These are phyloP conservation scores for Tringa solitaria DNA, from an alignment of 2,113 vertebrate genomes.

Conservation along the genomic window DNA sequence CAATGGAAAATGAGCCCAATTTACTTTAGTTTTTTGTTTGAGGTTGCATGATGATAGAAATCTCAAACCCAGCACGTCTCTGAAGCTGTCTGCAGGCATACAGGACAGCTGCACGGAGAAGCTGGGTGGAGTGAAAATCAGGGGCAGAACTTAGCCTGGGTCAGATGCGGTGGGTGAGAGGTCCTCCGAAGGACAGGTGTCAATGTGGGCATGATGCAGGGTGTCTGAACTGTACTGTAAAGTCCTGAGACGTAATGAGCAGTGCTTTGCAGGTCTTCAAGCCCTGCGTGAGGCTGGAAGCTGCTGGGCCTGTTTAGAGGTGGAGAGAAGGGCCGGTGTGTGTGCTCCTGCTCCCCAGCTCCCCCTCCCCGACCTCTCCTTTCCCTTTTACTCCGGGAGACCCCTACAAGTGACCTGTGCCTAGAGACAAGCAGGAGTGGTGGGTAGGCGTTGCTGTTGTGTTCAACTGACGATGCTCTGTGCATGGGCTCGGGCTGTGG, in stretches of 20 bases:
- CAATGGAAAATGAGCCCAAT: background rate
- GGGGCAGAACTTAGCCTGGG: background rate
- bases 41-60: background rate
- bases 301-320: background rate
- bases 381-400: background rate
- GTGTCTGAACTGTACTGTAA: background rate
- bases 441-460: background rate
- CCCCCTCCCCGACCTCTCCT: background rate
- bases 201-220: background rate
- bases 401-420: conserved; percentile 28
- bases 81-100: background rate
- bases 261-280: background rate
- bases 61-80: background rate
- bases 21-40: background rate
- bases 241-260: background rate
- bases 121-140: background rate
- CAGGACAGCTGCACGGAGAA: background rate
- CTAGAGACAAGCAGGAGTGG: conserved; percentile 31
- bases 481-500: background rate
- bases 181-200: background rate
- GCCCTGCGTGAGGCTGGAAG: background rate
- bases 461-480: background rate
- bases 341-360: background rate
- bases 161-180: background rate
- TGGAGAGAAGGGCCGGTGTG: background rate